Base-by-base conservation (phyloP, 2,113 vertebrate species). In the Pavo muticus region DNA sequence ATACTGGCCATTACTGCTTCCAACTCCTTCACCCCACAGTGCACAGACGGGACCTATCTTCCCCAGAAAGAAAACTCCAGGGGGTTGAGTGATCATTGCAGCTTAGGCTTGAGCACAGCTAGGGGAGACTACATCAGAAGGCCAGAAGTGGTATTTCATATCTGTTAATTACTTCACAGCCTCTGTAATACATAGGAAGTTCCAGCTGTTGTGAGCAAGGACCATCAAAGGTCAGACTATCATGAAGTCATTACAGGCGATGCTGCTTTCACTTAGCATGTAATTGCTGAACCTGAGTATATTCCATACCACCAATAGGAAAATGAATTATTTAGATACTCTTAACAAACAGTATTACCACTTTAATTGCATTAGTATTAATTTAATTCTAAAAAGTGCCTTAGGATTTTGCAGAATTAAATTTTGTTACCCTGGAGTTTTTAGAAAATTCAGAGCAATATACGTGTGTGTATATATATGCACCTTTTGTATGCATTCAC, bases 301-400 rank as follows among this genome's bases (percentile, higher is more conserved):
- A 72, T 21, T 37, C 91, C 67, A 75, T 18, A 87, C 44, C 95
- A 75, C 76, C 83, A 96, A 84, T 6, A 90, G 77, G 77, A 95
- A 93, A 96, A 95, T 84, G 8, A 84, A 95, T 95, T 88, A 86
- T 82, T 94, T 87, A 94, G 91, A 83, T 44, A 84, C n/a, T 68
- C 23, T 71, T 65, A 88, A 94, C 86, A 95, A 96, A 93, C 27
- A 86, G 12, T 42, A 88, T 93, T 93, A 81, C 70, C 76, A 79
- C 71, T 90, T 91, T 90, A 96, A 90, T 90, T 90, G 77, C 23
- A 84, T 4, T 68, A 57, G 67, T 87, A 85, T 69, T 88, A 93
- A 88, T 90, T 94, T 82, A 83, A 65, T 67, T 57, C 61, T 80
- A 75, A 84, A 91, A 91, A 56, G 24, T 11, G 73, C 73, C 88